Evolutionary conservation across 2,797 vertebrate species (phyloP).

Genomic region (Notoglanidium macrostoma): DNA sequence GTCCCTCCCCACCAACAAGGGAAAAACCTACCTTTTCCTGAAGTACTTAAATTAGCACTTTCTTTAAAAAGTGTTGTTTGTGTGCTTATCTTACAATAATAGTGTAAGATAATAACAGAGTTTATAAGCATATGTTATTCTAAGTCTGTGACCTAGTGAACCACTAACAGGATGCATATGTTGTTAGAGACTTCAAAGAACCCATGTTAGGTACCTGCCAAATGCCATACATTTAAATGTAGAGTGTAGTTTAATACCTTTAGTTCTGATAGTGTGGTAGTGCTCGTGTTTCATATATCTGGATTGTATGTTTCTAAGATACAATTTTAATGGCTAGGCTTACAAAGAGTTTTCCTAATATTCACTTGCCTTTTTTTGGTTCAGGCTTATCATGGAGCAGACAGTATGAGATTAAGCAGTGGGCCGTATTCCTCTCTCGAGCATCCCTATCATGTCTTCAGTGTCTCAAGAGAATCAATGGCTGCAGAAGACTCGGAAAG

Average conservation of each 20-base stretch:
- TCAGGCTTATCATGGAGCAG: conserved; percentile 57
- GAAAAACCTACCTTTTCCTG: background rate
- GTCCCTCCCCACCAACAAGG: background rate
- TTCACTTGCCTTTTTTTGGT: conserved; percentile 15
- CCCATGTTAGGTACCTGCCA: too few relatives aligned
- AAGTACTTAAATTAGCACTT: background rate
- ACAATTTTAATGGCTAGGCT: background rate
- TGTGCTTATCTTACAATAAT: too few relatives aligned
- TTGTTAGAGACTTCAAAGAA: too few relatives aligned
- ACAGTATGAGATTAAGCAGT: conserved; percentile 46
- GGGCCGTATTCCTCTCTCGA: conserved; percentile 49
- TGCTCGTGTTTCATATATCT: background rate
- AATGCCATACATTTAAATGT: too few relatives aligned
- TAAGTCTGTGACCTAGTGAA: too few relatives aligned
- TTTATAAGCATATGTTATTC: too few relatives aligned
- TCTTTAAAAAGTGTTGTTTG: too few relatives aligned
- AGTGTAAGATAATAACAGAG: too few relatives aligned
- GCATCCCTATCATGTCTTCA: conserved; percentile 52
- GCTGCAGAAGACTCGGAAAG: conserved; percentile 50
- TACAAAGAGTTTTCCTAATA: background rate
- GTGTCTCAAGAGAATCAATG: conserved; percentile 55
- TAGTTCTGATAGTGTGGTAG: background rate
- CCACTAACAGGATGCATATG: too few relatives aligned
- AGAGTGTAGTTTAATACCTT: too few relatives aligned
- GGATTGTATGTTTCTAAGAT: background rate